Base-by-base conservation (phyloP, 2,888 invertebrate genomes). In the Coremacera marginata region DNA sequence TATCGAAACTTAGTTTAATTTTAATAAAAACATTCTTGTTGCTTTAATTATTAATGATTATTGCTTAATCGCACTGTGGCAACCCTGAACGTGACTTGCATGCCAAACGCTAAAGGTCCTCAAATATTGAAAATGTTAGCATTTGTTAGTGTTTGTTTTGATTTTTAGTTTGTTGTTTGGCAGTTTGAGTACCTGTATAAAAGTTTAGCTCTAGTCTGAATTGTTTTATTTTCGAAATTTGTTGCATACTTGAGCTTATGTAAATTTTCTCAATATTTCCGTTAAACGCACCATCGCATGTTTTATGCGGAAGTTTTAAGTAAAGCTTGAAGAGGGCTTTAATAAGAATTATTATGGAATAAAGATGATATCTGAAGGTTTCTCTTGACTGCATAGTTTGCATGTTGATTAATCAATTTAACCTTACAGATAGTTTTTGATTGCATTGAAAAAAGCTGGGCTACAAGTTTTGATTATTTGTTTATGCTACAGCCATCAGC, bases 81-180 rank as follows among this genome's bases (percentile, higher is more conserved):
- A 74, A 55, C 77, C 70, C 57, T 70, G 77, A 75, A 77, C 77
- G 77, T 77, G 77, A 70, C 57, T 31, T 22, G 74, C 70, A 52
- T 77, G 25, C 68, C 9, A 34, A 71, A 71, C 14, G 2, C 11
- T 9, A 27, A 73, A 31, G 49, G 27, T 76, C 63, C 37, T 70
- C 63, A 70, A 70, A 37, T 44, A 51, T 22, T 70, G 25, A 65
- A 76, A 70, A n/a, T 19, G 60, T 60, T 49, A 31, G 31, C 44
- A 65, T 52, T 25, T 67, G 57, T 8, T 70, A 51, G 63, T 49
- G 63, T 3, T 31, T 14, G 52, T 70, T 70, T 57, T 37, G 57
- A 22, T 68, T 65, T 65, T 51, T 67, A 19, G 55, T 52, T 31
- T 76, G 19, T 55, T 71, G 52, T 76, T 63, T 68, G 19, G 55